A percentile compares a stretch with the other conserved stretches of the same genome.
phyloP scores from a whole-genome alignment of 2,113 vertebrate genomes.

The Cardinalis cardinalis region DNA sequence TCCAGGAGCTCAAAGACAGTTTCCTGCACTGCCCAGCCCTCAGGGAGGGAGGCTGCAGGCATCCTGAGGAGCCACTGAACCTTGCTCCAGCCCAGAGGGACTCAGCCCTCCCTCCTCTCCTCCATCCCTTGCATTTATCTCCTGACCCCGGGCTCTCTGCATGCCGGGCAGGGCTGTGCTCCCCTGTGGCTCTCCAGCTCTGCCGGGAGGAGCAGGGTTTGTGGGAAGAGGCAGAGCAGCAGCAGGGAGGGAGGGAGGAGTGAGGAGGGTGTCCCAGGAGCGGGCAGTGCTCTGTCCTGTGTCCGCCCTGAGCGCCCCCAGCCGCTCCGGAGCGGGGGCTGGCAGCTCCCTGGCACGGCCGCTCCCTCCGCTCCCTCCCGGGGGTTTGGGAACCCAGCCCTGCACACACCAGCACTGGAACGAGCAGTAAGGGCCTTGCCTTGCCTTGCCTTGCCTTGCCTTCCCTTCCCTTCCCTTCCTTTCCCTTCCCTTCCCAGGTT shows the following conservation, averaged over 20 bases:
- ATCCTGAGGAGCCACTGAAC: background rate
- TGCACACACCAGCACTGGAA: background rate
- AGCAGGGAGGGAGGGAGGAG: background rate
- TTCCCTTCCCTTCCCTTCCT: too few species aligned
- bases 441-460: too few species aligned
- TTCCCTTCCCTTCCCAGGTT: background rate
- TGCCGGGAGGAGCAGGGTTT: background rate
- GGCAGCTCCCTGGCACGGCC: background rate
- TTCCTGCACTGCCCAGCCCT: background rate
- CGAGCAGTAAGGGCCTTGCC: background rate
- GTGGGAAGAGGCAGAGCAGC: background rate
- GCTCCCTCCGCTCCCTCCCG: fast-evolving
- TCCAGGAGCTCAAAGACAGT: background rate
- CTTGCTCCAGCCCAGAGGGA: background rate
- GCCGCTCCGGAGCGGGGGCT: background rate
- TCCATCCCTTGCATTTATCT: background rate
- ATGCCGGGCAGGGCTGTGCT: background rate
- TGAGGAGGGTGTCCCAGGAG: background rate
- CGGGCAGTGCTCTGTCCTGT: background rate
- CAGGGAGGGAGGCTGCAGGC: background rate
- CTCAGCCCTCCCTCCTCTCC: background rate
- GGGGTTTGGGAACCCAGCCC: too few species aligned
- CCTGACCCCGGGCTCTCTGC: background rate
- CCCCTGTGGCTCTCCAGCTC: background rate
- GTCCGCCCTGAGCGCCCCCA: fast-evolving